Percentiles rank a stretch among this genome's conserved stretches.
phyloP scores from a whole-genome alignment of 1,140 invertebrate species.

The Charaxes varanes region DNA sequence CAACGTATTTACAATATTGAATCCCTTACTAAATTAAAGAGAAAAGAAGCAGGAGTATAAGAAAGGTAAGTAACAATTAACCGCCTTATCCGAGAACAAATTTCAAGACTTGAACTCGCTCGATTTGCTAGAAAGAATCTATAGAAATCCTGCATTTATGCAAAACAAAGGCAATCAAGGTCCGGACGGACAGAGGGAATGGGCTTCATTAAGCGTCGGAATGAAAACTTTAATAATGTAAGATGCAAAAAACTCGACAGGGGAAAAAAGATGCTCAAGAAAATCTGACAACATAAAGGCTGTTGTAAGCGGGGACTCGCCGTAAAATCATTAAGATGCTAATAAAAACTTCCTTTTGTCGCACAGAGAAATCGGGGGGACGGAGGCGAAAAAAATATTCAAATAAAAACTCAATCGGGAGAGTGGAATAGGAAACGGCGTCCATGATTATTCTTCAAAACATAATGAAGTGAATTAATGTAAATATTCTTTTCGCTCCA shows the following conservation, averaged over 20 bases:
- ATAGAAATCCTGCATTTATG: slow-evolving; percentile 74
- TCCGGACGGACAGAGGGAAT: slow-evolving; percentile 71
- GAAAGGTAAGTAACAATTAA: slow-evolving; percentile 43
- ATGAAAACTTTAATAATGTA: slow-evolving; percentile 75
- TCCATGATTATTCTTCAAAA: slow-evolving; percentile 75
- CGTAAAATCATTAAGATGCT: slow-evolving; percentile 77
- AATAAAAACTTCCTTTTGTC: slow-evolving; percentile 75
- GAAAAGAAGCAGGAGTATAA: slow-evolving; percentile 5
- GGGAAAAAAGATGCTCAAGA: slow-evolving; percentile 73
- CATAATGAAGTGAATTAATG: slow-evolving; percentile 76
- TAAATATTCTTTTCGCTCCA: slow-evolving; percentile 74
- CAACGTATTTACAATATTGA: too few species aligned
- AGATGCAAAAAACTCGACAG: slow-evolving; percentile 71
- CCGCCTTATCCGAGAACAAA: slow-evolving; percentile 56
- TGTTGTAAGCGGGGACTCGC: slow-evolving; percentile 70
- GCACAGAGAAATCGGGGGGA: slow-evolving; percentile 60
- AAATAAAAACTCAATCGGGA: slow-evolving; percentile 74
- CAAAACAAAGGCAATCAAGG: slow-evolving; percentile 73
- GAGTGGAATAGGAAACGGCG: slow-evolving; percentile 64
- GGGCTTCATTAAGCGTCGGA: slow-evolving; percentile 73
- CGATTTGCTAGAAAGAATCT: slow-evolving; percentile 62
- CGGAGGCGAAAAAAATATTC: slow-evolving; percentile 72
- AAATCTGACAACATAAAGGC: slow-evolving; percentile 74
- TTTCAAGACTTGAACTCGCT: slow-evolving; percentile 58
- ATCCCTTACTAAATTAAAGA: too few species aligned